phyloP scores from a whole-genome alignment of 2,113 vertebrate genomes.

The Apistogramma diplotaenia region DNA sequence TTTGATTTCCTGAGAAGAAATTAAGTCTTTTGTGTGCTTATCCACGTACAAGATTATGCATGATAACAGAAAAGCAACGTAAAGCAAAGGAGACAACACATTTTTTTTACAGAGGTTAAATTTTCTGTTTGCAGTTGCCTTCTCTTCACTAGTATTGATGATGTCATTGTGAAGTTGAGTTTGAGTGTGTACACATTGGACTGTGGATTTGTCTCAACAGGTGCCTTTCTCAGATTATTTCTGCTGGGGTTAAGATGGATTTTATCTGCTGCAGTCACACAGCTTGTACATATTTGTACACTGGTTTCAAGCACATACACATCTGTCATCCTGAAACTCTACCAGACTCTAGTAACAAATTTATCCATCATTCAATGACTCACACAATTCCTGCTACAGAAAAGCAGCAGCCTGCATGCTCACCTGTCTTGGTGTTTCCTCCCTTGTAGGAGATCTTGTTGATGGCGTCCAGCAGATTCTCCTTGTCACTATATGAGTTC shows the following conservation, averaged over 20 bases:
- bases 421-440: constrained; percentile 97
- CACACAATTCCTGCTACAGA: neutral
- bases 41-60: fast-evolving
- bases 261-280: neutral
- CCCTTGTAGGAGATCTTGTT: constrained; percentile 93
- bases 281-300: neutral
- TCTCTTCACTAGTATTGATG: neutral
- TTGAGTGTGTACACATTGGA: fast-evolving
- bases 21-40: neutral
- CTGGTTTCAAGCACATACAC: neutral
- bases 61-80: neutral
- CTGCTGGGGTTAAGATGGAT: fast-evolving
- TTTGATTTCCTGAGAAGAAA: too few relatives aligned
- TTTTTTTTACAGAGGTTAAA: neutral
- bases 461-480: constrained; percentile 89
- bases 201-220: neutral
- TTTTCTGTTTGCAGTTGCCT: neutral
- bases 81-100: too few relatives aligned
- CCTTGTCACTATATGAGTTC: constrained; percentile 85
- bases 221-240: neutral
- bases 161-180: neutral
- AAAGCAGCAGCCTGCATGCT: neutral
- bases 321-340: neutral
- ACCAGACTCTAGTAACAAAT: neutral
- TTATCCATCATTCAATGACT: neutral